These are phyloP conservation scores for Panurus biarmicus DNA, from an alignment of 2,113 vertebrate genomes.

Conservation along the genomic window DNA sequence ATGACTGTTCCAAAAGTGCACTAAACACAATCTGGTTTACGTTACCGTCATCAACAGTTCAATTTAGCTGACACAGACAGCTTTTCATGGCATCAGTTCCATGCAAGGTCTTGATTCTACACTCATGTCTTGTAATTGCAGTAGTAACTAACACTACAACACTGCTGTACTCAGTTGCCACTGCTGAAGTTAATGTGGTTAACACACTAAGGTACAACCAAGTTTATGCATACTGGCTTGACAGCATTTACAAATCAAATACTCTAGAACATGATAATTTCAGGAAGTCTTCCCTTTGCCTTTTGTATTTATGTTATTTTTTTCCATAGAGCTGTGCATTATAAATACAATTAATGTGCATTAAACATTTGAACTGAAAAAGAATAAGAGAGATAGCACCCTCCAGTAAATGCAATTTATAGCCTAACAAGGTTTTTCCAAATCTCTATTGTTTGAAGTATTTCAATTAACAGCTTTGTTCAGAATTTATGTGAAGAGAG, in stretches of 20 bases:
- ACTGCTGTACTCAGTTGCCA: background rate
- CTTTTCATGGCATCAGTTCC: background rate
- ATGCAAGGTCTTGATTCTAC: background rate
- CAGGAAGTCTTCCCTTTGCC: background rate
- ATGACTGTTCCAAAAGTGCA: background rate
- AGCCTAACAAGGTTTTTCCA: background rate
- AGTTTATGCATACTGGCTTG: rapidly evolving
- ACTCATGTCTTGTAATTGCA: background rate
- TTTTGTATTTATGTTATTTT: background rate
- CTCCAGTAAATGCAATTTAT: background rate
- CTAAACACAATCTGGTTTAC: background rate
- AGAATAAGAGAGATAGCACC: background rate
- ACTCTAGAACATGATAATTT: background rate
- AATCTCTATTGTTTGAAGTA: background rate
- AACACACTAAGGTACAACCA: background rate
- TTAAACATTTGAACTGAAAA: background rate
- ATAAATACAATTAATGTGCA: background rate
- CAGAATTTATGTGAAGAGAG: background rate
- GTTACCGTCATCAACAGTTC: background rate
- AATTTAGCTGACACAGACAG: background rate
- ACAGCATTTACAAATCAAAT: background rate
- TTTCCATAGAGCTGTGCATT: background rate
- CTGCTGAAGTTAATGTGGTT: background rate
- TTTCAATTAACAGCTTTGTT: background rate
- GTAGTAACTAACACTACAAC: background rate